Percentiles rank a stretch among this genome's conserved stretches.
Evolutionary conservation across 2,113 vertebrate species (phyloP).

Genomic region (Tragelaphus imberbis): DNA sequence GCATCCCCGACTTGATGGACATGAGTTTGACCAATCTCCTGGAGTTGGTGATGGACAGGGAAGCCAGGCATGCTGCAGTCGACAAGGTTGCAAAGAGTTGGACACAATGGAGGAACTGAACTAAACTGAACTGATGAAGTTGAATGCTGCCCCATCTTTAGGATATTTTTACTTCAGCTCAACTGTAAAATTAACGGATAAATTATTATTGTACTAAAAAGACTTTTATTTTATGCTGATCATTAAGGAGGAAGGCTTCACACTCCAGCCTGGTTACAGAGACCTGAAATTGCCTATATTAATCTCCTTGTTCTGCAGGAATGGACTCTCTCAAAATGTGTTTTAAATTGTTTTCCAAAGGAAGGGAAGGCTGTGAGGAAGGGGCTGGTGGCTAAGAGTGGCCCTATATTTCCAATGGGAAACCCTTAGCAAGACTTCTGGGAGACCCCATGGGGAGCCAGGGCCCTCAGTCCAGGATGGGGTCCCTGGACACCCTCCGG

Average conservation of each 20-base stretch:
- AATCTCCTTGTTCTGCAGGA: constrained; percentile 68
- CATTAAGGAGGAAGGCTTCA: constrained; percentile 76
- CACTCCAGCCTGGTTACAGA: constrained; percentile 72
- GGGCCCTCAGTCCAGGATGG: not conserved
- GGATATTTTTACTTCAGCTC: constrained; percentile 68
- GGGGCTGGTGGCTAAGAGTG: not conserved
- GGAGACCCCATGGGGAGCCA: not conserved
- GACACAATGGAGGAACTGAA: not conserved
- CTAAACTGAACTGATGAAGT: not conserved
- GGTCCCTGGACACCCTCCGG: not conserved
- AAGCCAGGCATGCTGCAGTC: not conserved
- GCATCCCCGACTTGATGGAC: not conserved
- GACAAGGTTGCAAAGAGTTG: not conserved
- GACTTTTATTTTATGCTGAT: constrained; percentile 77
- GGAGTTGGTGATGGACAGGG: not conserved
- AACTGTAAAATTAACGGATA: constrained; percentile 77
- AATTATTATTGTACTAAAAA: constrained; percentile 67
- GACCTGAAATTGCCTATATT: constrained; percentile 69
- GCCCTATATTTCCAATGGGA: not conserved
- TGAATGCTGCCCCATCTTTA: constrained; percentile 33
- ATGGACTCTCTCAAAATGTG: constrained; percentile 15
- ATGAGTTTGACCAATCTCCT: not conserved
- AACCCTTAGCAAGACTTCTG: not conserved
- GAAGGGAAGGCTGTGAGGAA: not conserved
- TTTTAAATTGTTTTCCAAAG: not conserved